Base-by-base conservation (phyloP, 2,113 vertebrate species). In the Gallinago paraguaiae region DNA sequence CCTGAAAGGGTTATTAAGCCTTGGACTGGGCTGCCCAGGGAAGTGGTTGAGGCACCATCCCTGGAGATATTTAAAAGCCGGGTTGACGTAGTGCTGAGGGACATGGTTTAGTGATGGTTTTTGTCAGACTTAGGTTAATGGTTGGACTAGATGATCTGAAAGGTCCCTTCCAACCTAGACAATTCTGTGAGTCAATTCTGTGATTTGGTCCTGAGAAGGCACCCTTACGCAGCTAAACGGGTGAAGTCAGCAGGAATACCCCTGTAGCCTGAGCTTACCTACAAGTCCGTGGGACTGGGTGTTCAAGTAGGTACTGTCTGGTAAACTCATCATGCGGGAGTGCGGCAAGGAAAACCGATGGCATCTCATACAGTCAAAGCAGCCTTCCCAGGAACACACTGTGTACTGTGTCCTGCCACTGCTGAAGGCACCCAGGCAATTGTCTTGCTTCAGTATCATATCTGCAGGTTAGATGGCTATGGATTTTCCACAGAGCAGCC, bases 281-380 rank as follows among this genome's bases (percentile, higher is more conserved):
- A 8, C 30, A 37, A 18, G 23, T 17, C 6, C 9, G 6, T 17
- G 17, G 68, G 22, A 64, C 3, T 28, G 35, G 8, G 8, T 9
- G 2, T 61, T 81, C 43, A 9, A 10, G 37, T 14, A 41, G 48
- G 14, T 59, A 17, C 18, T 67, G 16, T 20, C 2, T 19, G 1
- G n/a, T 45, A 39, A 1, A 37, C 28, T 22, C 28, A 18, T 11
- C 39, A 2, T 7, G 11, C 0, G 1, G 24, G 1, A 68, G 13
- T 3, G 8, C 39, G 18, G 41, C 35, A 13, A 50, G 43, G 22
- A 53, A 46, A 64, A 6, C 45, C 25, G 39, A 11, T 33, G 31
- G 25, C 50, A 43, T 37, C 33, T 1, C 2, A 64, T n/a, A 17
- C 8, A 46, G 24, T 10, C 25, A 27, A 31, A 79, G 25, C 41